These are phyloP conservation scores for Galerucella pusilla DNA, from an alignment of 2,888 invertebrate species.

Conservation along the genomic window DNA sequence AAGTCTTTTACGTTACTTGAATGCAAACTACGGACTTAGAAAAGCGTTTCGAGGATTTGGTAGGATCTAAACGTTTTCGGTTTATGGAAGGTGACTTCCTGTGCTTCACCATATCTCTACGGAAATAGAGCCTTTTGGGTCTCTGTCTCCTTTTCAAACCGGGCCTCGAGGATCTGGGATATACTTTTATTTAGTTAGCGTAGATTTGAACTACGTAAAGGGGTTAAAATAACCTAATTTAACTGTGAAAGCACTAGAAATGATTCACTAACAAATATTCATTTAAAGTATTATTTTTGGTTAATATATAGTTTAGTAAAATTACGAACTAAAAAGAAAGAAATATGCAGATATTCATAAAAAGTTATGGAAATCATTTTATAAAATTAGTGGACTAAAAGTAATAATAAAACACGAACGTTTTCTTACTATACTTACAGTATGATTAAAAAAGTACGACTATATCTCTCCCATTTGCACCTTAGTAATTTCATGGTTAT, in stretches of 20 bases:
- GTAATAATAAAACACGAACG: no score
- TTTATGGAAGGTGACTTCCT: conserved; percentile 62
- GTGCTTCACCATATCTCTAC: conserved; percentile 57
- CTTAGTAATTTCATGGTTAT: background rate
- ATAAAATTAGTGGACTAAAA: no score
- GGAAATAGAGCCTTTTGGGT: conserved; percentile 53
- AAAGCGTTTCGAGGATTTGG: conserved; percentile 61
- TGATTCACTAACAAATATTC: no score
- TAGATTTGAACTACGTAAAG: background rate
- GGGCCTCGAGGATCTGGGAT: conserved; percentile 37
- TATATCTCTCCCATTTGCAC: background rate
- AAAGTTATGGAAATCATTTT: no score
- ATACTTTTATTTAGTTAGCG: conserved; percentile 26
- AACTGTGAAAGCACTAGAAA: background rate
- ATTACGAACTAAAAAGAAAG: no score
- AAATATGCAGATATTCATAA: no score
- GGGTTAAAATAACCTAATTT: background rate
- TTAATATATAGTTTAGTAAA: no score
- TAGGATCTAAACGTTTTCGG: conserved; percentile 61
- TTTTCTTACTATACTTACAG: no score
- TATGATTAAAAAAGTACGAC: no score
- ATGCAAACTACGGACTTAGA: conserved; percentile 63
- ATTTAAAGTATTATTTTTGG: no score
- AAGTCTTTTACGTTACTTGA: conserved; percentile 60
- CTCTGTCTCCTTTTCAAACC: conserved; percentile 42